Evolutionary conservation across 2,113 vertebrate species (phyloP).

Genomic region (Myiozetetes cayanensis): DNA sequence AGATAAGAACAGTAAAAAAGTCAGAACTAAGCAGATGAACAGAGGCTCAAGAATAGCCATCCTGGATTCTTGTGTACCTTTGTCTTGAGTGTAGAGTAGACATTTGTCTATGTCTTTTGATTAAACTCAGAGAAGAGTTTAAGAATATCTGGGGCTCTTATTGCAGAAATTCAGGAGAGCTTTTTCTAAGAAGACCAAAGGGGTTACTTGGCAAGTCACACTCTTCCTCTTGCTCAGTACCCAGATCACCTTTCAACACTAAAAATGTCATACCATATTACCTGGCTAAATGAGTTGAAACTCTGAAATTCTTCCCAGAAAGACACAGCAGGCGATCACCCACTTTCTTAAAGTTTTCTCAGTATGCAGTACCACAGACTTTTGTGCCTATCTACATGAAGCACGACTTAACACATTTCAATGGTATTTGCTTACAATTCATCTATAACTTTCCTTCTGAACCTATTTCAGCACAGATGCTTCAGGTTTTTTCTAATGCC

Average conservation of each 20-base stretch:
- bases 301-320: neutral
- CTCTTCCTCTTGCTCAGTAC: neutral
- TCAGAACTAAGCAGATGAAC: neutral
- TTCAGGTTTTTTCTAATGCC: neutral
- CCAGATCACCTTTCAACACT: neutral
- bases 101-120: neutral
- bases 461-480: neutral
- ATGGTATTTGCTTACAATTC: neutral
- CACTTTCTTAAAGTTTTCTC: neutral
- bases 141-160: neutral
- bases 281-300: neutral
- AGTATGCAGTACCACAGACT: neutral
- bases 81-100: neutral
- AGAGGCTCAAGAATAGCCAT: neutral
- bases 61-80: neutral
- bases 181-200: neutral
- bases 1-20: neutral
- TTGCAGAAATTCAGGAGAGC: neutral
- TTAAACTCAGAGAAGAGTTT: neutral
- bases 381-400: neutral
- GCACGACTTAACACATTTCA: neutral
- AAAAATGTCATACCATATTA: neutral
- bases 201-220: neutral
- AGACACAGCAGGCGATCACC: neutral
- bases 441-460: neutral